Evolutionary conservation across 2,888 invertebrate species (phyloP), one percentile per base, ranked within the genome.

Genomic region (Tigriopus californicus): DNA sequence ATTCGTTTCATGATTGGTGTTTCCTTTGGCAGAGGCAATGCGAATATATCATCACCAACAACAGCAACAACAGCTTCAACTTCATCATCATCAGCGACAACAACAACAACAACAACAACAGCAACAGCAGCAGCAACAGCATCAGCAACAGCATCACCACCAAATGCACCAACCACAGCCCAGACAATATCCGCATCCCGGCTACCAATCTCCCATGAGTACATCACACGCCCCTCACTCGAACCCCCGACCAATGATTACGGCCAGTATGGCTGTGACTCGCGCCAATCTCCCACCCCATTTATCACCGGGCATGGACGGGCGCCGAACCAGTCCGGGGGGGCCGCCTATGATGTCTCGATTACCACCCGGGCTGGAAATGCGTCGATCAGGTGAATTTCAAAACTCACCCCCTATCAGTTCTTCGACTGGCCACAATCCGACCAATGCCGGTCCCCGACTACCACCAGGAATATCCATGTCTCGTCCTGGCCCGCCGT

Each of bases 381-480:
- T 54, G n/a, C 41, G 11, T 15, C 8, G 54, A 33, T 5, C 41
- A 1, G 40, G 22, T 41, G 5, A 33, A 33, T 33, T 33, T 8
- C 33, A 8, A 3, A 33, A 33, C 10, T 41, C 41, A 13, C n/a
- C 42, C 40, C n/a, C 54, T 1, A 54, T 10, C n/a, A 33, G 18
- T 13, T 53, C 1, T 20, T 40, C 53, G 40, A 47, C 20, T 11
- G 15, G 22, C 49, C 49, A 2, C 5, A 22, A 5, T 49, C 20
- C 49, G 6, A 22, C 49, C 5, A 49, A 18, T 20, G 22, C 49
- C 3, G 22, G n/a, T 8, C 54, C 54, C 15, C 15, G 41, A 41
- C 40, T 54, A n/a, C 54, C 54, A 15, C 18, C 41, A 5, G 54
- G 54, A 18, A 41, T 54, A 1, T 54, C 54, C 54, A 54, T 54